These are phyloP conservation scores for Cotesia congregata DNA, from an alignment of 2,888 invertebrate species.

Conservation along the genomic window DNA sequence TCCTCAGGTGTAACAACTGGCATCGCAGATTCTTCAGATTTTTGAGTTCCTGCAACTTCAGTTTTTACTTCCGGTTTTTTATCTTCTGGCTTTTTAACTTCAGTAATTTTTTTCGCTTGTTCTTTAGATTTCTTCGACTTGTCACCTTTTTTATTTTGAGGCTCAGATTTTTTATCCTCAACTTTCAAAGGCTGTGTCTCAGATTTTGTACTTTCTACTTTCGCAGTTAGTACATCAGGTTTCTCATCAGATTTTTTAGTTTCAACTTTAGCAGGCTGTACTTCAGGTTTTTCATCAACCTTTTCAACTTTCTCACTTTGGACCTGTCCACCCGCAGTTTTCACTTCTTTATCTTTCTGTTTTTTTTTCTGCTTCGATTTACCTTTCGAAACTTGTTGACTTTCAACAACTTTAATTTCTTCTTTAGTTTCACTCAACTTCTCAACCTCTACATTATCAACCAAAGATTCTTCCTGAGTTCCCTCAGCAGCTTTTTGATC, in stretches of 20 bases:
- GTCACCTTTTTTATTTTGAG: conserved; percentile 35
- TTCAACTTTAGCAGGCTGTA: conserved; percentile 26
- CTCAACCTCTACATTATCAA: conserved; percentile 1
- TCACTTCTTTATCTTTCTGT: conserved; percentile 14
- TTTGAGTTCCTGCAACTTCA: conserved; percentile 25
- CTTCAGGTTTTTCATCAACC: conserved; percentile 6
- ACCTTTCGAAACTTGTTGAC: conserved; percentile 5
- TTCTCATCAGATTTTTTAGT: neutral
- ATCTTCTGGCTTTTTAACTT: neutral
- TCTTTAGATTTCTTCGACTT: conserved; percentile 39
- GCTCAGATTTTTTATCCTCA: conserved; percentile 5
- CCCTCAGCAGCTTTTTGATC: neutral
- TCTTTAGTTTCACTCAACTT: conserved; percentile 35
- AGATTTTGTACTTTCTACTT: conserved; percentile 27
- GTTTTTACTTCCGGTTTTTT: conserved; percentile 9
- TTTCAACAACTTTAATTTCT: conserved; percentile 19
- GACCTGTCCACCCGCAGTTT: conserved; percentile 26
- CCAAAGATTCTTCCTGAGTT: neutral
- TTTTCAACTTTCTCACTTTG: conserved; percentile 24
- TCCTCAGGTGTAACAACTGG: conserved; percentile 18
- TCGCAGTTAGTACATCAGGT: conserved; percentile 29
- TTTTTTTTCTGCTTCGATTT: conserved; percentile 39
- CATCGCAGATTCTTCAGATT: conserved; percentile 2
- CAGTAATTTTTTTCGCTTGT: conserved; percentile 40
- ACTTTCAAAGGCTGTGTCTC: conserved; percentile 23